Conservation (phyloP, 2,888 invertebrate species). For the Protonemura montana region DNA sequence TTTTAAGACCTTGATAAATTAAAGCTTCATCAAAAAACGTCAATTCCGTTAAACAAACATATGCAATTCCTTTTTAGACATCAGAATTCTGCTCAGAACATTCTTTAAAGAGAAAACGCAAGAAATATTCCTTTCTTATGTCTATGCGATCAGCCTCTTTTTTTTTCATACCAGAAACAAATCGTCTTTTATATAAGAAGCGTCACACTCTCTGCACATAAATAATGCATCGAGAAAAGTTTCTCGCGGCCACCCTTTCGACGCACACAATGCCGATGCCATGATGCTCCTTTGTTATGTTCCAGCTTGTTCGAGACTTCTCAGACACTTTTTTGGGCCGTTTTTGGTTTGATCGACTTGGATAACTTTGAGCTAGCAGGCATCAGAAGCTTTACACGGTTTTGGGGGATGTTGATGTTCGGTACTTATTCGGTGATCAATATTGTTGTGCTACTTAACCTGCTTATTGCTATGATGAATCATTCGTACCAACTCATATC, state of each 20-base stretch:
- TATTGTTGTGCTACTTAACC: constrained; percentile 94
- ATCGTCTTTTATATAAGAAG: neutral
- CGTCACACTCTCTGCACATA: neutral
- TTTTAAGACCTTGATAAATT: too few species aligned
- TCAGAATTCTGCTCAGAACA: neutral
- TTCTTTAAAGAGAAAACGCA: neutral
- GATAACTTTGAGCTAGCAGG: constrained; percentile 96
- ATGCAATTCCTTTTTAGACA: neutral
- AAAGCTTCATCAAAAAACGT: too few species aligned
- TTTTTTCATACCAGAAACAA: neutral
- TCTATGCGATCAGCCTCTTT: neutral
- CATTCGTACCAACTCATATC: constrained; percentile 98
- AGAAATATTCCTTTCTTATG: neutral
- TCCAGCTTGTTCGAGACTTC: constrained; percentile 94
- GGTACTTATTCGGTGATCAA: constrained; percentile 97
- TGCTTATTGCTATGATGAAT: constrained; percentile 99
- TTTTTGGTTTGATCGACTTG: constrained; percentile 94
- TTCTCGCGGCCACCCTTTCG: neutral
- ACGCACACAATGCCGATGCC: neutral
- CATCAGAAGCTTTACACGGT: constrained; percentile 95
- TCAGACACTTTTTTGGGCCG: constrained; percentile 98
- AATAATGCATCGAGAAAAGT: neutral
- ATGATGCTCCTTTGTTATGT: constrained; percentile 50
- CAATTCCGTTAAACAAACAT: too few species aligned
- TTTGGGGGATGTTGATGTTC: constrained; percentile 99